Conservation (phyloP, 2,888 invertebrate species). For the Liposcelis brunnea region DNA sequence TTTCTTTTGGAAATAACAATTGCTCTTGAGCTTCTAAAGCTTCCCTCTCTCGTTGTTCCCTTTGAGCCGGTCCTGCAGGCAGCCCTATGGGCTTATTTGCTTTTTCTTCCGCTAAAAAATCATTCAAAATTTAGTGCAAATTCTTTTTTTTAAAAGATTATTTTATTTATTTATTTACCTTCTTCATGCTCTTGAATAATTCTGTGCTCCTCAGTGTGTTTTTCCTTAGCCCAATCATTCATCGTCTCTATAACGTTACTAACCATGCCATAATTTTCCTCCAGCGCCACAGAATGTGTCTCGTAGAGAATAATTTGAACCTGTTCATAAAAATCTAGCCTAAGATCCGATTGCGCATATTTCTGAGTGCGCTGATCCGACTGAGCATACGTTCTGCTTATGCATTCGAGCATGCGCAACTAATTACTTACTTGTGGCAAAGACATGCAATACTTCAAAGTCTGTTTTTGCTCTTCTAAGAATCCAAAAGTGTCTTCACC, state of each 20-base stretch:
- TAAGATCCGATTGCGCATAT: background rate
- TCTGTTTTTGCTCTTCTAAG: conserved; percentile 56
- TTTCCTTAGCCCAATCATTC: conserved; percentile 49
- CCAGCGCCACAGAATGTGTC: conserved; percentile 57
- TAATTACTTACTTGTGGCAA: conserved; percentile 44
- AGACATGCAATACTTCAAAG: conserved; percentile 54
- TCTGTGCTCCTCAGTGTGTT: conserved; percentile 35
- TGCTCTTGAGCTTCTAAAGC: conserved; percentile 2
- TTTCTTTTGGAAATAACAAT: background rate
- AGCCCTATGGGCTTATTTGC: background rate
- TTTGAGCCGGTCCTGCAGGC: conserved; percentile 7
- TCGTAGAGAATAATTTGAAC: conserved; percentile 66
- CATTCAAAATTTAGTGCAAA: background rate
- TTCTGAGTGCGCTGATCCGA: no score
- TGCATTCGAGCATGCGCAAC: no score
- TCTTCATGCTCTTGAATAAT: conserved; percentile 4
- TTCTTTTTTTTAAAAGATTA: background rate
- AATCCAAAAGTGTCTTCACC: conserved; percentile 40
- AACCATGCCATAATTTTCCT: conserved; percentile 60
- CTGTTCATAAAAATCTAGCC: conserved; percentile 23
- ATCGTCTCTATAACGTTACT: conserved; percentile 46
- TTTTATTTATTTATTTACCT: background rate
- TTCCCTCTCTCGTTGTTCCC: background rate
- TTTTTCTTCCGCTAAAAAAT: background rate
- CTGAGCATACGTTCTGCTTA: no score